Percentiles rank a stretch among this genome's conserved stretches.
These are phyloP conservation scores for Lepus oiostolus DNA, from an alignment of 2,797 vertebrate species.

Conservation along the genomic window DNA sequence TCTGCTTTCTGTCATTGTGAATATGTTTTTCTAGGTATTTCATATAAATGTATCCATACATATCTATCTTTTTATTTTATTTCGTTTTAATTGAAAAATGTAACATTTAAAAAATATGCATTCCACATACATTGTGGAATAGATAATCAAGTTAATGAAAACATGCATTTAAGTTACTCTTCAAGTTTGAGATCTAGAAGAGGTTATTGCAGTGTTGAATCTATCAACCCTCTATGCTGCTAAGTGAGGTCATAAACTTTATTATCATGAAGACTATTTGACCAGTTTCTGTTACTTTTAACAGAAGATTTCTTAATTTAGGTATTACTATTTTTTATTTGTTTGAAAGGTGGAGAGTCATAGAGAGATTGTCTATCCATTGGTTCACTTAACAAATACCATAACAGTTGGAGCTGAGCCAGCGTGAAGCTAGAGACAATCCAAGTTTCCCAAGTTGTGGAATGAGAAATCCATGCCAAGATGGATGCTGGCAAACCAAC, in stretches of 20 bases:
- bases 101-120: no score
- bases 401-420: no score
- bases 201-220: neutral
- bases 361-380: no score
- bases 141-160: neutral
- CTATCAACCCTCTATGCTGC: neutral
- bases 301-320: neutral
- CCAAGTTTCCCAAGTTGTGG: no score
- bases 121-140: neutral
- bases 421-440: no score
- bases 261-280: neutral
- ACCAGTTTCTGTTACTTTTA: neutral
- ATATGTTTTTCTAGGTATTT: neutral
- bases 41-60: neutral
- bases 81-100: neutral
- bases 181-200: neutral
- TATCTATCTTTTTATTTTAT: neutral
- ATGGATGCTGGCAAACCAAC: no score
- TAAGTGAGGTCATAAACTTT: neutral
- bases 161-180: neutral
- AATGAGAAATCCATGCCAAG: no score
- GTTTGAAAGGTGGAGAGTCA: no score
- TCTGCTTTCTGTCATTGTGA: neutral
- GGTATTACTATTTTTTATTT: neutral
- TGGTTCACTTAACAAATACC: no score